These are phyloP conservation scores for Crax fasciolata DNA, from an alignment of 2,797 vertebrate species.

Conservation along the genomic window DNA sequence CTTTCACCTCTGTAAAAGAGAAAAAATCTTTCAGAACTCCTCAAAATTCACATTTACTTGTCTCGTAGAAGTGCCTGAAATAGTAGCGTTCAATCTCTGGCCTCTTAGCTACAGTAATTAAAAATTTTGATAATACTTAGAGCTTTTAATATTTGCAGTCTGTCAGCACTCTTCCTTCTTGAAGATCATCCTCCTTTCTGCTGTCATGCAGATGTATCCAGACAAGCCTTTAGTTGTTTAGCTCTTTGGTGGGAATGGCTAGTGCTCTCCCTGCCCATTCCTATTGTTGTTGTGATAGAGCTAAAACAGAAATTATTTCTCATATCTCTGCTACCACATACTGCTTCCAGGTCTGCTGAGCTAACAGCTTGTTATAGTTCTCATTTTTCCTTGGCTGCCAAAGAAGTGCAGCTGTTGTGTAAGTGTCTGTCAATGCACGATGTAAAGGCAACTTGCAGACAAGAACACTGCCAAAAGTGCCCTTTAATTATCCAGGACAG, in stretches of 20 bases:
- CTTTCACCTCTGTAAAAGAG: neutral
- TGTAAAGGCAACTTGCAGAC: neutral
- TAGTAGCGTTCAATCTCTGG: neutral
- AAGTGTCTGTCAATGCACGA: neutral
- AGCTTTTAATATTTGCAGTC: neutral
- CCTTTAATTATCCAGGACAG: neutral
- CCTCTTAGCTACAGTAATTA: neutral
- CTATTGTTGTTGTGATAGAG: neutral
- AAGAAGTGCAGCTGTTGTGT: neutral
- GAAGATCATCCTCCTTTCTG: neutral
- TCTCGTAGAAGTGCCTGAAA: neutral
- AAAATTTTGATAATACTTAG: neutral
- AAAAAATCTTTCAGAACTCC: neutral
- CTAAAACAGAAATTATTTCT: neutral
- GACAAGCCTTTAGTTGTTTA: neutral
- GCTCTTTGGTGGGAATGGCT: neutral
- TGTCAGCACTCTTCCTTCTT: neutral
- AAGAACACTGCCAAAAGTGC: neutral
- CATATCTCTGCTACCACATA: neutral
- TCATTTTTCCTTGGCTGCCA: neutral
- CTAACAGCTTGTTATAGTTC: neutral
- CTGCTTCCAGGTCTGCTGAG: neutral
- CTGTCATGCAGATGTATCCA: neutral
- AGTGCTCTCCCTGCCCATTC: neutral
- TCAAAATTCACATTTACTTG: neutral